Percentiles rank a stretch among this genome's conserved stretches.
Conservation (phyloP, 2,797 vertebrate genomes). For the Hafferia zeledoni region DNA sequence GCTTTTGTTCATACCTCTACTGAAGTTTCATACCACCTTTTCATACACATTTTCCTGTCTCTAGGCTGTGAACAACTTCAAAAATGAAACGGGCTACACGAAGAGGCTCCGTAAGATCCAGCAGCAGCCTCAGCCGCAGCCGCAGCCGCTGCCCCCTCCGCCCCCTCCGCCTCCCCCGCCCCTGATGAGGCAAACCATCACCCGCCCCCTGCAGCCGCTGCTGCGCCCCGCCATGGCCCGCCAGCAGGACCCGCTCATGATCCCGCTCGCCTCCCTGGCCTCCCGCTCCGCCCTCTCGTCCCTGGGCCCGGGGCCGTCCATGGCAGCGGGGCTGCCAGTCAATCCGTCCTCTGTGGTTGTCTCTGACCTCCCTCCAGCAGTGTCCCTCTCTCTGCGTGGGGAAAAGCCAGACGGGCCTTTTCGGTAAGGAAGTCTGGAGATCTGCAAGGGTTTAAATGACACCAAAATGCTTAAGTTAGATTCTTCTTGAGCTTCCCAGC, state of each 20-base stretch:
- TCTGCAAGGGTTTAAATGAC: background rate
- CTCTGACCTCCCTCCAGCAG: constrained; percentile 75
- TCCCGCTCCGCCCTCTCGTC: constrained; percentile 67
- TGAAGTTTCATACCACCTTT: background rate
- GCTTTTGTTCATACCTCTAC: rapidly evolving
- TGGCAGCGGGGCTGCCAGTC: constrained; percentile 68
- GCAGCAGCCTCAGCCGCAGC: constrained; percentile 23
- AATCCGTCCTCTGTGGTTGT: constrained; percentile 71
- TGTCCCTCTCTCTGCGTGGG: constrained; percentile 75
- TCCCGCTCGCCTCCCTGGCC: constrained; percentile 74
- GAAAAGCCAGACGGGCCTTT: constrained; percentile 79
- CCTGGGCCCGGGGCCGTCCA: constrained; percentile 59
- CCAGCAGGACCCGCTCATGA: constrained; percentile 88
- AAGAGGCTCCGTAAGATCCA: constrained; percentile 80
- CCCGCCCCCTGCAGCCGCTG: constrained; percentile 65
- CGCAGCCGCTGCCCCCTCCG: rapidly evolving
- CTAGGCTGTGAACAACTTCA: constrained; percentile 95
- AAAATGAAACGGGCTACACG: constrained; percentile 87
- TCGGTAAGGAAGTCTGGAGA: constrained; percentile 64
- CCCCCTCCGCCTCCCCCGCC: constrained; percentile 4
- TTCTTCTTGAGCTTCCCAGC: background rate
- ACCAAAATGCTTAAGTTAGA: background rate
- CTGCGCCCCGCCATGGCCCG: constrained; percentile 73
- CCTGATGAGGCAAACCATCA: constrained; percentile 50
- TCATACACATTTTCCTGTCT: background rate